These are phyloP conservation scores for Sitobion miscanthi DNA, from an alignment of 1,140 invertebrate genomes.

Conservation along the genomic window DNA sequence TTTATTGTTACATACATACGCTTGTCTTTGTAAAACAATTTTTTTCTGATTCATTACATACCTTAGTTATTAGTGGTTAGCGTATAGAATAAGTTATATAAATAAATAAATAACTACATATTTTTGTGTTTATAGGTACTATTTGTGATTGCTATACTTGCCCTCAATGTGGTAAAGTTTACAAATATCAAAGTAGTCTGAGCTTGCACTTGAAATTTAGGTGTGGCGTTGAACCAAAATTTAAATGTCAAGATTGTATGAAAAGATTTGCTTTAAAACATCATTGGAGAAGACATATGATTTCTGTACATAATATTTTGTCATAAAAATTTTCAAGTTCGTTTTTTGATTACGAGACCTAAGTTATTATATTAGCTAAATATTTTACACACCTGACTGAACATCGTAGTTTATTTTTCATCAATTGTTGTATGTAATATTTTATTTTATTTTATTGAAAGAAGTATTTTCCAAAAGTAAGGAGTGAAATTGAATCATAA, in stretches of 20 bases:
- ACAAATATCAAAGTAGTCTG: slow-evolving; percentile 62
- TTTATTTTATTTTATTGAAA: slow-evolving; percentile 9
- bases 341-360: neutral
- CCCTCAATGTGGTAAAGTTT: slow-evolving; percentile 56
- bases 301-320: slow-evolving; percentile 45
- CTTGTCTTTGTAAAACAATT: neutral
- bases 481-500: neutral
- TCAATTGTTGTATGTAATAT: neutral
- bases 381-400: neutral
- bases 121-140: slow-evolving; percentile 34
- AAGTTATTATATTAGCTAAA: neutral
- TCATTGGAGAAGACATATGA: slow-evolving; percentile 53
- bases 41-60: neutral
- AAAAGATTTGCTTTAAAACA: slow-evolving; percentile 46
- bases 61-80: neutral
- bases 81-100: neutral
- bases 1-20: neutral
- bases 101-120: neutral
- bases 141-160: slow-evolving; percentile 55
- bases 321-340: neutral
- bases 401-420: neutral
- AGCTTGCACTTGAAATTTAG: slow-evolving; percentile 65
- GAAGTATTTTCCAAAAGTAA: neutral
- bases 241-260: slow-evolving; percentile 62
- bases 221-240: slow-evolving; percentile 64